Percentiles rank a stretch among this genome's conserved stretches.
Conservation (phyloP, 2,113 vertebrate genomes). For the Talpa occidentalis region DNA sequence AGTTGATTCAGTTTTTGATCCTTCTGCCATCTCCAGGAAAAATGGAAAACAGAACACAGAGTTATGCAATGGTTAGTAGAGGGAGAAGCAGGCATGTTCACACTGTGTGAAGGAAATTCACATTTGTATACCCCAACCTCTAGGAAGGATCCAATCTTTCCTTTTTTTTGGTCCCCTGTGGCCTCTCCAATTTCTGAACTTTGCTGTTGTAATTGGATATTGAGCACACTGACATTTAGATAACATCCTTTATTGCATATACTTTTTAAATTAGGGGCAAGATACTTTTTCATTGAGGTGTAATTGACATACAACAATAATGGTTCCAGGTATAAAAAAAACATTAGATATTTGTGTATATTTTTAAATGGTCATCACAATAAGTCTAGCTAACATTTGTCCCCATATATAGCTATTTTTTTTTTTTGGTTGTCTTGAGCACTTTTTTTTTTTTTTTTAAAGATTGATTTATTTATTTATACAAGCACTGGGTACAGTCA, state of each 20-base stretch:
- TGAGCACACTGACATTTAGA: neutral
- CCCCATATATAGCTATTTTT: no score
- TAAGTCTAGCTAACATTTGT: no score
- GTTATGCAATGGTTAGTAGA: neutral
- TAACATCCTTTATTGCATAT: neutral
- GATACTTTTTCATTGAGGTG: neutral
- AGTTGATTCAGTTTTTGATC: neutral
- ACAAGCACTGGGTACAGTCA: no score
- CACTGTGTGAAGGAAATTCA: neutral
- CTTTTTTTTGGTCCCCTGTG: neutral
- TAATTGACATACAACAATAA: no score
- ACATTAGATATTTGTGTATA: no score
- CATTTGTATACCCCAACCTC: accelerated
- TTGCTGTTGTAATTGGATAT: neutral
- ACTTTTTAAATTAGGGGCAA: neutral
- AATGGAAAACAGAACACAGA: neutral
- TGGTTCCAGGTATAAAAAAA: no score
- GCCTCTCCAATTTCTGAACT: neutral
- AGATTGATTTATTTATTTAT: no score
- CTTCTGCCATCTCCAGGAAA: neutral
- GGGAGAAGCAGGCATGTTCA: neutral
- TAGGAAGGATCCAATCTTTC: neutral
- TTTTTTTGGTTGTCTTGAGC: no score
- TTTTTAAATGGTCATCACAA: no score
- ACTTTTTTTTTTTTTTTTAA: no score